Conservation (phyloP, 2,888 invertebrate genomes). For the Drosophila mimica region DNA sequence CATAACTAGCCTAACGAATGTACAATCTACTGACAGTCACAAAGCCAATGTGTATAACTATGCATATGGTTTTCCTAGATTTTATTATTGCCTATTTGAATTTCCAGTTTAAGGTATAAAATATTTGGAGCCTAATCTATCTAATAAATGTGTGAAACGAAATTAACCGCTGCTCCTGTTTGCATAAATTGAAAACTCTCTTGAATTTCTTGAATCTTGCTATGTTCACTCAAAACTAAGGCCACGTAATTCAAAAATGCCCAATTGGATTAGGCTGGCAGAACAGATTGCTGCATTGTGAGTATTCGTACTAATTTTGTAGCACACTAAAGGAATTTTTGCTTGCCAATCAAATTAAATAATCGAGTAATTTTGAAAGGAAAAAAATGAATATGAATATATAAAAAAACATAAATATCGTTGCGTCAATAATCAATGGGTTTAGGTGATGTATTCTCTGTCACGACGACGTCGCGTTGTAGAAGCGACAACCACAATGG, state of each 20-base stretch:
- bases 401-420: slow-evolving; percentile 24
- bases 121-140: slow-evolving; percentile 23
- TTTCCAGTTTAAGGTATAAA: slow-evolving; percentile 33
- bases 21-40: slow-evolving; percentile 45
- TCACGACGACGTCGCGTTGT: slow-evolving; percentile 59
- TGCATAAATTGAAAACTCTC: slow-evolving; percentile 53
- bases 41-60: slow-evolving; percentile 22
- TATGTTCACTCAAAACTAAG: slow-evolving; percentile 58
- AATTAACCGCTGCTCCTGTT: slow-evolving; percentile 10
- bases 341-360: slow-evolving; percentile 27
- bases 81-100: slow-evolving; percentile 25
- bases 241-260: slow-evolving; percentile 58
- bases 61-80: slow-evolving; percentile 17
- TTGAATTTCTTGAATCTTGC: slow-evolving; percentile 46
- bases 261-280: slow-evolving; percentile 63
- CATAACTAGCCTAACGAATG: slow-evolving; percentile 45
- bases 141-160: slow-evolving; percentile 3
- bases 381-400: slow-evolving; percentile 5
- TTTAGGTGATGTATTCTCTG: slow-evolving; percentile 81
- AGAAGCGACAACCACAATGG: slow-evolving; percentile 54
- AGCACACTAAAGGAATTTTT: slow-evolving; percentile 24
- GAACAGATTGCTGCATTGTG: slow-evolving; percentile 48
- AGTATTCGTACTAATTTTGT: slow-evolving; percentile 57
- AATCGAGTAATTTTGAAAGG: slow-evolving; percentile 3
- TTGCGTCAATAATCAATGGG: slow-evolving; percentile 21